Evolutionary conservation across 2,888 invertebrate genomes (phyloP).

Genomic region (Brachylomia viminalis): DNA sequence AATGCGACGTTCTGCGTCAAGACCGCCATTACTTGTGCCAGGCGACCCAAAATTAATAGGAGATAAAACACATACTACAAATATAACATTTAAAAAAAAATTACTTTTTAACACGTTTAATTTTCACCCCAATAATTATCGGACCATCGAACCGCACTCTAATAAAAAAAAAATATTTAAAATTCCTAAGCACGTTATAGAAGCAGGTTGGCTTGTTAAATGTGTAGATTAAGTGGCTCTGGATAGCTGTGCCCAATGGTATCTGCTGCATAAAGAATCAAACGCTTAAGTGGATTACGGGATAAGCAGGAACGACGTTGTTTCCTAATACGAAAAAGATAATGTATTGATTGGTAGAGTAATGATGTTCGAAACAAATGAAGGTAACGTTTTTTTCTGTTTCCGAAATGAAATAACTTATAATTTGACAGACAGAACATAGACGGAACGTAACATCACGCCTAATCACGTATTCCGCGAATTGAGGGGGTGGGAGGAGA

Average conservation of each 20-base stretch:
- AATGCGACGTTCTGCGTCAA: no score
- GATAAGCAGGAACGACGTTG: conserved; percentile 21
- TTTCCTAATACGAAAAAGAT: conserved; percentile 22
- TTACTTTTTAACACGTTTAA: neutral
- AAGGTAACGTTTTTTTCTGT: neutral
- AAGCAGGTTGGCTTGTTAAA: conserved; percentile 45
- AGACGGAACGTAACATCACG: no score
- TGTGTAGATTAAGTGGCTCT: conserved; percentile 43
- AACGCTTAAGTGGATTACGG: conserved; percentile 43
- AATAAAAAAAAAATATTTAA: conserved; percentile 25
- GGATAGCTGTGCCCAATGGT: conserved; percentile 40
- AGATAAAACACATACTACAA: neutral
- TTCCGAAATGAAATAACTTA: neutral
- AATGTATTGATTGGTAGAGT: conserved; percentile 7
- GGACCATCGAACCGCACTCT: conserved; percentile 15
- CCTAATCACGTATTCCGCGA: no score
- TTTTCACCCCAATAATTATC: neutral
- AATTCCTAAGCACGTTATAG: conserved; percentile 51
- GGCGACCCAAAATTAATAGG: neutral
- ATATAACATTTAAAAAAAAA: no score
- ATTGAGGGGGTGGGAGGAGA: no score
- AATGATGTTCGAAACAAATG: conserved; percentile 4
- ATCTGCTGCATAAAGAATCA: conserved; percentile 55
- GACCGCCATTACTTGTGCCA: no score
- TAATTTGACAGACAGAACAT: neutral